Evolutionary conservation across 2,797 vertebrate genomes (phyloP).

Genomic region (Chiroxiphia lanceolata): DNA sequence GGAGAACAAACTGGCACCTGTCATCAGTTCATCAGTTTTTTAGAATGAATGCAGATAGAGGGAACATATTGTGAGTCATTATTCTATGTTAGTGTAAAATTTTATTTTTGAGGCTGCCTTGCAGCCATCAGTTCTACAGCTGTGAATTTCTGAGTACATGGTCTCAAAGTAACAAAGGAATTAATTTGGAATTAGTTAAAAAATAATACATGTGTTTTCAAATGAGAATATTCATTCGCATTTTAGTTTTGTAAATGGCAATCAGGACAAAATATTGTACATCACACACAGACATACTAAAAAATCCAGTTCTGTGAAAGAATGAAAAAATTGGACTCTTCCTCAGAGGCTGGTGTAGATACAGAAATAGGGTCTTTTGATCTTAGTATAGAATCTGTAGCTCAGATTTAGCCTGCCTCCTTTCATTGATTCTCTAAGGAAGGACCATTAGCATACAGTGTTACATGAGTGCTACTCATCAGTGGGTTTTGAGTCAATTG

Average conservation of each 20-base stretch:
- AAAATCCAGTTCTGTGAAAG: background rate
- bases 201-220: background rate
- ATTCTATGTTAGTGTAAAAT: background rate
- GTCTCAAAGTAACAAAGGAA: background rate
- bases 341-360: background rate
- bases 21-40: constrained; percentile 18
- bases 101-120: constrained; percentile 11
- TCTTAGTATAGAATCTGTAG: background rate
- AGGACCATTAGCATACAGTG: background rate
- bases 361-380: background rate
- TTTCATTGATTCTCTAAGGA: background rate
- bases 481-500: background rate
- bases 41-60: background rate
- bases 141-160: background rate
- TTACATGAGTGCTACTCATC: background rate
- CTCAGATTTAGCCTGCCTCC: background rate
- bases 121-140: background rate
- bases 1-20: constrained; percentile 19
- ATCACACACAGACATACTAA: background rate
- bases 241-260: background rate
- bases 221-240: background rate
- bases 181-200: background rate
- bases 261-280: background rate
- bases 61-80: constrained; percentile 31
- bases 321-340: background rate